Conservation (phyloP, 2,113 vertebrate species). For the Chloroceryle aenea region DNA sequence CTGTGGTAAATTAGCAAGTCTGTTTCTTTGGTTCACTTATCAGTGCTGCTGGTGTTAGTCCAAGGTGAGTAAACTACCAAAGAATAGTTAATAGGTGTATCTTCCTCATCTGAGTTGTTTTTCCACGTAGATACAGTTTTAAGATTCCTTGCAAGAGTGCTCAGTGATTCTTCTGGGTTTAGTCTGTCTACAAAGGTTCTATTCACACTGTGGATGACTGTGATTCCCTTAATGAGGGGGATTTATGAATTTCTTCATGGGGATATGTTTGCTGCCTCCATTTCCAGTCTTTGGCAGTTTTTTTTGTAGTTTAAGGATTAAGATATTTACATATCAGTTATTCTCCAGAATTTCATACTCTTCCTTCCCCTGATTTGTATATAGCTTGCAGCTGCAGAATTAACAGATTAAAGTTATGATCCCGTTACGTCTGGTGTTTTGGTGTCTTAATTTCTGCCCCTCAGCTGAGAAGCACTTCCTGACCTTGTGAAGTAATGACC, state of each 20-base stretch:
- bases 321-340: neutral
- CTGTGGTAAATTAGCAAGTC: neutral
- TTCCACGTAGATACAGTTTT: neutral
- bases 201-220: neutral
- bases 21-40: neutral
- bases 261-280: conserved; percentile 9
- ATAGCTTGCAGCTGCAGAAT: neutral
- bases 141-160: neutral
- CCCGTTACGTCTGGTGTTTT: neutral
- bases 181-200: neutral
- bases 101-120: neutral
- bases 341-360: neutral
- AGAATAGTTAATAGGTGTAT: conserved; percentile 12
- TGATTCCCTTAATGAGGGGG: neutral
- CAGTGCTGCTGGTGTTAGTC: neutral
- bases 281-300: neutral
- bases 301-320: neutral
- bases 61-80: conserved; percentile 20
- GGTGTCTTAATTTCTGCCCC: conserved; percentile 3
- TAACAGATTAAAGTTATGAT: neutral
- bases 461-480: neutral
- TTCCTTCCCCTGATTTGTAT: conserved; percentile 10
- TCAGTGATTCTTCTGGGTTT: neutral
- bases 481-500: neutral
- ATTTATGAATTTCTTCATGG: neutral